Conservation (phyloP, 2,797 vertebrate species). For the Labeo calbasu region DNA sequence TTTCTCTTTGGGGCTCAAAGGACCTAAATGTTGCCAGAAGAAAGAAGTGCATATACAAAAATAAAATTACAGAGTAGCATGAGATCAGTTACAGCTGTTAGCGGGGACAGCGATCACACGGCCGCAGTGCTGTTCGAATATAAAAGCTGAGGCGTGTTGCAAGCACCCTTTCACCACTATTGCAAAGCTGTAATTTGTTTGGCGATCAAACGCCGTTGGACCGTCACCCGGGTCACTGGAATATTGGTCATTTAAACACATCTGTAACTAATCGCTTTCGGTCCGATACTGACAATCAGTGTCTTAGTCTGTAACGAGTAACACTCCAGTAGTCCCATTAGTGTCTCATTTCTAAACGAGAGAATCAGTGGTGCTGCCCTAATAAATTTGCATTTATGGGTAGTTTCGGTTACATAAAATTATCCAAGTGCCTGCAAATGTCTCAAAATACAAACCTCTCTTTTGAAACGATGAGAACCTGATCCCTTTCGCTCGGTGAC, state of each 20-base stretch:
- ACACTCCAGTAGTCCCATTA: constrained; percentile 16
- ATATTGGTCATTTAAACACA: constrained; percentile 40
- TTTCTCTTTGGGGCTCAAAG: constrained; percentile 30
- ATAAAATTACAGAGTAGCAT: constrained; percentile 32
- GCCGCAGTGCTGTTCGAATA: constrained; percentile 13
- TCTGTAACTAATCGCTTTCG: constrained; percentile 37
- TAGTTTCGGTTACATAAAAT: constrained; percentile 26
- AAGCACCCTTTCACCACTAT: constrained; percentile 8
- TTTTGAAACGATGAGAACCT: constrained; percentile 39
- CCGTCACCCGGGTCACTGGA: background rate
- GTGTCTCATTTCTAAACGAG: constrained; percentile 8
- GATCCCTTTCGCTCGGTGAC: constrained; percentile 40
- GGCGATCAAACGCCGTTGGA: constrained; percentile 25
- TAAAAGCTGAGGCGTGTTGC: constrained; percentile 4
- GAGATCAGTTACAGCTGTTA: constrained; percentile 48
- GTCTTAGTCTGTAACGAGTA: background rate
- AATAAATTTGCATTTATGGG: constrained; percentile 28
- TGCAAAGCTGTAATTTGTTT: constrained; percentile 3
- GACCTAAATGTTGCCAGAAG: constrained; percentile 24
- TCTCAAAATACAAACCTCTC: constrained; percentile 37
- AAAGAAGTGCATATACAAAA: constrained; percentile 36
- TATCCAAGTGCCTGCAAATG: constrained; percentile 36
- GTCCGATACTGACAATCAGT: constrained; percentile 15
- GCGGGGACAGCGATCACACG: background rate
- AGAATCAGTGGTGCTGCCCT: constrained; percentile 15